Evolutionary conservation across 1,140 invertebrate species (phyloP).

Genomic region (Holotrichia oblita): DNA sequence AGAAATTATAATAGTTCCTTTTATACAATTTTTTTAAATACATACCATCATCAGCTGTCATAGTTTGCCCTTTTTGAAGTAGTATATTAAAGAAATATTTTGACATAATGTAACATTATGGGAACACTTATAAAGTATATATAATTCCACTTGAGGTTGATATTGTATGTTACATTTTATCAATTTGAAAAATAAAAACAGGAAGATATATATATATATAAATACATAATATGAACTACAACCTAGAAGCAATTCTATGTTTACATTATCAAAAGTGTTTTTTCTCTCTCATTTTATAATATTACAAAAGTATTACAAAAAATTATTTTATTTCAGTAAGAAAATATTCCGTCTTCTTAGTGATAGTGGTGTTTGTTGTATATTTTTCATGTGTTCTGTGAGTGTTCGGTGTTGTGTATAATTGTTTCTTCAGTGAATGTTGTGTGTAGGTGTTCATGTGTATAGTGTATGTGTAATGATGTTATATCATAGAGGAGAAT

Average conservation of each 20-base stretch:
- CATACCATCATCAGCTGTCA: constrained; percentile 33
- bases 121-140: constrained; percentile 9
- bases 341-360: constrained; percentile 33
- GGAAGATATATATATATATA: constrained; percentile 29
- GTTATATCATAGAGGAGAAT: constrained; percentile 6
- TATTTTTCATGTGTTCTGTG: constrained; percentile 17
- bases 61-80: constrained; percentile 2
- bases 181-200: constrained; percentile 9
- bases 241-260: constrained; percentile 35
- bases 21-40: constrained; percentile 39
- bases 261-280: constrained; percentile 35
- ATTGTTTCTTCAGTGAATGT: constrained; percentile 19
- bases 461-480: background rate
- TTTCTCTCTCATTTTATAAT: constrained; percentile 32
- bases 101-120: constrained; percentile 15
- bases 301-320: constrained; percentile 36
- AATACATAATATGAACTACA: constrained; percentile 26
- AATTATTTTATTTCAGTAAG: constrained; percentile 30
- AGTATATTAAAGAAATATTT: constrained; percentile 1
- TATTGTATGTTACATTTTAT: background rate
- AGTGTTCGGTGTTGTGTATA: constrained; percentile 30
- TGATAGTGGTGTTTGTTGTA: constrained; percentile 24
- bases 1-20: constrained; percentile 7
- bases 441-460: constrained; percentile 19
- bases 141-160: background rate